Evolutionary conservation across 1,140 invertebrate genomes (phyloP).

Genomic region (Pachyrhynchus sulphureomaculatus): DNA sequence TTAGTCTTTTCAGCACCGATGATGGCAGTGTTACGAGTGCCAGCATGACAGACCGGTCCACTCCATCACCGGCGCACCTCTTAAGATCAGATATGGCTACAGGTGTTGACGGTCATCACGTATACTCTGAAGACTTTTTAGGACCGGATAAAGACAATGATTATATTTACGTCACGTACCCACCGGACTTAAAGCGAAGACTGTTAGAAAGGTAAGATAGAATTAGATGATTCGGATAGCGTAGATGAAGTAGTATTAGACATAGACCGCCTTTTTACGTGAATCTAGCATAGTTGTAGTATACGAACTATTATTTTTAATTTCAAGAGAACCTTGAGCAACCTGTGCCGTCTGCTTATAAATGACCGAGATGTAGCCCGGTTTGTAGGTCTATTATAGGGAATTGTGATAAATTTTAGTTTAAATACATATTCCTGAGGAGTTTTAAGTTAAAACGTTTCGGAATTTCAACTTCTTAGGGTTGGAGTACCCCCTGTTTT

Average conservation of each 20-base stretch:
- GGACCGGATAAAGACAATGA: constrained; percentile 67
- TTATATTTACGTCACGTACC: constrained; percentile 84
- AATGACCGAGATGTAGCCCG: too few relatives aligned
- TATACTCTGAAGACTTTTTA: constrained; percentile 53
- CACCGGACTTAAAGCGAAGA: constrained; percentile 76
- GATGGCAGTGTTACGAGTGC: constrained; percentile 63
- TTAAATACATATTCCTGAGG: too few relatives aligned
- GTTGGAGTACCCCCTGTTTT: too few relatives aligned
- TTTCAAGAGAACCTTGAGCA: too few relatives aligned
- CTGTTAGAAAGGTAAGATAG: constrained; percentile 78
- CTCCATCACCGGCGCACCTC: constrained; percentile 59
- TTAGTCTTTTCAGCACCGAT: constrained; percentile 57
- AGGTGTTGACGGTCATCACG: constrained; percentile 46
- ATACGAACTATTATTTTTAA: too few relatives aligned
- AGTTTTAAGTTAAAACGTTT: too few relatives aligned
- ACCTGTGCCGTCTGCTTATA: too few relatives aligned
- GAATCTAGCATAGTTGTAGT: too few relatives aligned
- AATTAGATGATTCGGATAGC: constrained; percentile 33
- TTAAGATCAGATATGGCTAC: constrained; percentile 51
- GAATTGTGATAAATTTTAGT: too few relatives aligned
- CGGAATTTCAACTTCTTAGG: too few relatives aligned
- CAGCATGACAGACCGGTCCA: constrained; percentile 62
- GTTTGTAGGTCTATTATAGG: too few relatives aligned
- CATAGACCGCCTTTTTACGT: too few relatives aligned
- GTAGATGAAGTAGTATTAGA: constrained; percentile 26